Base-by-base conservation (phyloP, 2,888 invertebrate genomes). In the Melinopterus prodromus region DNA sequence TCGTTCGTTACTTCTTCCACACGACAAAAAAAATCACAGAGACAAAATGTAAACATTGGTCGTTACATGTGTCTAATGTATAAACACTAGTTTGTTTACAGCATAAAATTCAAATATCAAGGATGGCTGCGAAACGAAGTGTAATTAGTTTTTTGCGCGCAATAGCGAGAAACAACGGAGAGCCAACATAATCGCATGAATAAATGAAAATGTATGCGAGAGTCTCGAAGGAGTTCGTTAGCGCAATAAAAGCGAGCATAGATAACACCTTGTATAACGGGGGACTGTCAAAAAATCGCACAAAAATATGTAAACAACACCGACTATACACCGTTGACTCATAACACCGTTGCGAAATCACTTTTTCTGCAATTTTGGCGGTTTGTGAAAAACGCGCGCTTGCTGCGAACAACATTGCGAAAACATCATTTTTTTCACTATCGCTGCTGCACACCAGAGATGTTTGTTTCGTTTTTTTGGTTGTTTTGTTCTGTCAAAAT, bases 401-500 rank as follows among this genome's bases (percentile, higher is more conserved):
- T 7, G n/a, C 14, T 26, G 14, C 15, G 35, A 75, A 78, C 16
- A 53, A 74, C 78, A 79, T 71, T 75, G 26, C 16, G 82, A 83
- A 83, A 83, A 83, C 84, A 83, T 83, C 81, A 78, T 84, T 82
- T 85, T 83, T 82, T 86, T 80, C 81, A 74, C 36, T 74, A 74
- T 36, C 74, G 37, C 12, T 53, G 53, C 53, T 9, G 53, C 53
- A 53, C 53, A 53, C 53, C 53, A 53, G 9, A 53, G 53, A 53
- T 53, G 53, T 53, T 53, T 53, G 53, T 53, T 53, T 53, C 53
- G 53, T 53, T 53, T 53, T 53, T 37, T 80, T 80, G 81, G 80
- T 83, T 85, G 85, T 84, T 84, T 84, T 83, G 84, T 84, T 84
- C 84, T 85, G 85, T 85, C 85, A 83, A 83, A 83, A 82, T 82